Base-by-base conservation (phyloP, 2,888 invertebrate species). In the Sarcophaga caerulescens region DNA sequence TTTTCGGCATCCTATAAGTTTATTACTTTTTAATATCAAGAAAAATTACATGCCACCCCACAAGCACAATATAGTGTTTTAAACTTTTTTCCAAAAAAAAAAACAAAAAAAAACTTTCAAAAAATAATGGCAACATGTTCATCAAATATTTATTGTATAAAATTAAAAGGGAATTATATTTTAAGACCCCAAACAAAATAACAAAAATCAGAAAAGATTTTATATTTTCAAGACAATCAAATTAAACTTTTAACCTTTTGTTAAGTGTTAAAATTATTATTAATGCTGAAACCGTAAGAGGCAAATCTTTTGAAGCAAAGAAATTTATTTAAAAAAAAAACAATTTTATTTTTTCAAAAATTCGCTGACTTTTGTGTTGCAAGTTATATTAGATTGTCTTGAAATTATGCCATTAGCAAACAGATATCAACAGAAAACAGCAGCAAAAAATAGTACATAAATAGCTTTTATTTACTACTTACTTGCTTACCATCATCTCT, bases 161-260 rank as follows among this genome's bases (percentile, higher is more conserved):
- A 35, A 35, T 35, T 35, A 35, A 35, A 10, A 35, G 8, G 35
- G 35, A 35, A 35, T 35, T 35, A 35, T 10, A 35, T 8, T 35
- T 35, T 35, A 35, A 35, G 35, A 35, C 6, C 5, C 0, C 35
- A 35, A 35, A 6, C 25, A 25, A 25, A 25, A 25, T 47, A 14
- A 14, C 0, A 0, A 47, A 47, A 14, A 14, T 11, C 17, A 52
- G 4, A 14, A 52, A 52, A 52, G 17, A 17, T 52, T 52, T 52
- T 4, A 52, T 35, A 35, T 35, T 3, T 52, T 52, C 17, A 52
- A 59, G 17, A 73, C 66, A 45, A 75, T 71, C 57, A 82, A 81
- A 70, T 68, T 85, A 65, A 83, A 83, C 85, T 86, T 83, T 76
- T 86, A 80, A 83, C 83, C 85, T 86, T 81, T 83, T 75, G 60